Percentiles rank a stretch among this genome's conserved stretches.
phyloP scores from a whole-genome alignment of 2,888 invertebrate genomes.

The Hipparchia sbordonii region DNA sequence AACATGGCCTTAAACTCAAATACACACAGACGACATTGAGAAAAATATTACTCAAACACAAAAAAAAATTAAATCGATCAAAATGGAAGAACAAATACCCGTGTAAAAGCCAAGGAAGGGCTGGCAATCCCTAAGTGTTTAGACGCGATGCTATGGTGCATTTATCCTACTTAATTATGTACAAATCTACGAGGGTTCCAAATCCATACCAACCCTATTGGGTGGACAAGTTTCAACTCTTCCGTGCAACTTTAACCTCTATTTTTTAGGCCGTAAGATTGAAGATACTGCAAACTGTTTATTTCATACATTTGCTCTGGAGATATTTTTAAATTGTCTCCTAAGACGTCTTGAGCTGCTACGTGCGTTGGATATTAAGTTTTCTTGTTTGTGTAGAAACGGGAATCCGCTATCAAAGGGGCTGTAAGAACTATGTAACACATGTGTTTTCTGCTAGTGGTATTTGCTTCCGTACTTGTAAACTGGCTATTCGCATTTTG shows the following conservation, averaged over 20 bases:
- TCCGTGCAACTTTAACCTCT: slow-evolving; percentile 13
- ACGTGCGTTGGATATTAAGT: slow-evolving; percentile 22
- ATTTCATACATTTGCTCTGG: slow-evolving; percentile 14
- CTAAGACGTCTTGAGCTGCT: slow-evolving; percentile 25
- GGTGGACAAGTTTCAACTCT: slow-evolving; percentile 1
- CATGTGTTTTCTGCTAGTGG: background rate
- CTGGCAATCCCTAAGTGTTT: slow-evolving; percentile 35
- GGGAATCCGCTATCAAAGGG: slow-evolving; percentile 13
- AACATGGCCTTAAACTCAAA: no score
- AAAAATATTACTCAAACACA: background rate
- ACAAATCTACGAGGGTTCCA: slow-evolving; percentile 23
- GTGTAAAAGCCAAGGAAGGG: slow-evolving; percentile 24
- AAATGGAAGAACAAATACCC: slow-evolving; percentile 13
- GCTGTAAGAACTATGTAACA: slow-evolving; percentile 4
- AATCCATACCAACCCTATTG: slow-evolving; percentile 13
- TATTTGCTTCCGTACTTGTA: background rate
- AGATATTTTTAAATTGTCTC: slow-evolving; percentile 33
- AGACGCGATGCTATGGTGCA: slow-evolving; percentile 43
- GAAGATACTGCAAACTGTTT: background rate
- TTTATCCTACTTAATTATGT: slow-evolving; percentile 49
- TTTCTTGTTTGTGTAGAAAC: slow-evolving; percentile 13
- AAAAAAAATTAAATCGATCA: background rate
- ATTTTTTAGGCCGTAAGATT: slow-evolving; percentile 14
- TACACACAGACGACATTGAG: background rate
- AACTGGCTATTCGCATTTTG: background rate